A percentile compares a stretch with the other conserved stretches of the same genome.
Evolutionary conservation across 2,797 vertebrate genomes (phyloP).

Genomic region (Peromyscus aztecus): DNA sequence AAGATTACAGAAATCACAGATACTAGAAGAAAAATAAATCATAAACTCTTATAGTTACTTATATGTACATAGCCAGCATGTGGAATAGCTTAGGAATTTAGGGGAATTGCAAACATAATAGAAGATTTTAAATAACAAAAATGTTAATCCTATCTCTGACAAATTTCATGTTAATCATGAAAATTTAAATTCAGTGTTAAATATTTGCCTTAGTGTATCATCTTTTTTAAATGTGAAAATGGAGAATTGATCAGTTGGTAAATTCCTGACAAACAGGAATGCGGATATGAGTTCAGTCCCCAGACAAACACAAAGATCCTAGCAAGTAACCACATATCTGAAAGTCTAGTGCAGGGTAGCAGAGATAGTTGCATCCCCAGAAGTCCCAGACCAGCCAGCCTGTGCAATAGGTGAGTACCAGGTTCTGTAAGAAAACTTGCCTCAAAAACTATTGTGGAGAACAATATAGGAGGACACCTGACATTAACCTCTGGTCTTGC

Average conservation of each 20-base stretch:
- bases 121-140: not conserved
- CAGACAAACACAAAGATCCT: not conserved
- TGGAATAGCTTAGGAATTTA: not conserved
- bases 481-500: not conserved
- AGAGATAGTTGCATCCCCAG: not conserved
- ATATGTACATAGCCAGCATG: not conserved
- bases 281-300: not conserved
- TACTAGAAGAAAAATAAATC: not conserved
- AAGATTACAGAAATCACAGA: not conserved
- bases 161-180: not conserved
- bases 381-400: not conserved
- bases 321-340: not conserved
- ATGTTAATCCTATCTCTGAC: not conserved
- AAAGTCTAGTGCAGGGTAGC: not conserved
- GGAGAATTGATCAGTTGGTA: not conserved
- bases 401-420: no score
- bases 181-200: not conserved
- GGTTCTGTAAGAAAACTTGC: not conserved
- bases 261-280: not conserved
- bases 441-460: not conserved
- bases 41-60: not conserved
- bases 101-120: no score
- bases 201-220: not conserved
- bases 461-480: not conserved
- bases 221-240: not conserved